A percentile compares a stretch with the other conserved stretches of the same genome.
These are phyloP conservation scores for Euwallacea fornicatus DNA, from an alignment of 1,140 invertebrate genomes.

Conservation along the genomic window DNA sequence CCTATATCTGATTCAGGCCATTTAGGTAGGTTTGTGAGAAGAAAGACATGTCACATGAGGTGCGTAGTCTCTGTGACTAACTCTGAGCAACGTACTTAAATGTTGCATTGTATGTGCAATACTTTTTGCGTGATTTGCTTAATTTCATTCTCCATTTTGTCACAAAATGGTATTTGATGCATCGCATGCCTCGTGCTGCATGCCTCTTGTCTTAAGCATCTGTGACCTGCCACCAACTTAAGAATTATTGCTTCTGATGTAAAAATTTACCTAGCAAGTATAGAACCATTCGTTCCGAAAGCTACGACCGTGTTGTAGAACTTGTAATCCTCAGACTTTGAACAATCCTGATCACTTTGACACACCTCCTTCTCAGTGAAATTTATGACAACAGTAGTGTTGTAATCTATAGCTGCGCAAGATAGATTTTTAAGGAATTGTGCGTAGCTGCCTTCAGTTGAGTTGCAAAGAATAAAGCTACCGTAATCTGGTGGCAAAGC, in stretches of 20 bases:
- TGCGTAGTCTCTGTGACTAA: too few species aligned
- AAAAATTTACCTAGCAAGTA: constrained; percentile 24
- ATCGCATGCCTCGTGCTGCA: too few species aligned
- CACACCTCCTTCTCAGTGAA: constrained; percentile 59
- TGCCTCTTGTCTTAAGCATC: too few species aligned
- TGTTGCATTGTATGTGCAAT: too few species aligned
- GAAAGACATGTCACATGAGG: too few species aligned
- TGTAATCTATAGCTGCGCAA: constrained; percentile 51
- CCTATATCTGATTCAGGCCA: constrained; percentile 58
- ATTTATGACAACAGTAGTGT: constrained; percentile 71
- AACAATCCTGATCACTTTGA: constrained; percentile 49
- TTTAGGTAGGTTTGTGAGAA: constrained; percentile 1
- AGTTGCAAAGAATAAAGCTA: constrained; percentile 31
- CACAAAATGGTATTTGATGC: too few species aligned
- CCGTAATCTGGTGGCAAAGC: constrained; percentile 6
- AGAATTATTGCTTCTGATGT: not conserved
- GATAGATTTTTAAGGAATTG: constrained; percentile 50
- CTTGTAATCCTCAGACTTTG: constrained; percentile 16
- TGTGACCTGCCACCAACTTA: too few species aligned
- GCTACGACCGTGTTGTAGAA: constrained; percentile 74
- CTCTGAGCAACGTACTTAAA: too few species aligned
- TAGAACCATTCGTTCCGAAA: constrained; percentile 22
- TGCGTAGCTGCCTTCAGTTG: constrained; percentile 19
- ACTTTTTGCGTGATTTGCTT: not conserved
- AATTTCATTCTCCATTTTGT: not conserved